Evolutionary conservation across 2,888 invertebrate species (phyloP).

Genomic region (Cloeon dipterum): DNA sequence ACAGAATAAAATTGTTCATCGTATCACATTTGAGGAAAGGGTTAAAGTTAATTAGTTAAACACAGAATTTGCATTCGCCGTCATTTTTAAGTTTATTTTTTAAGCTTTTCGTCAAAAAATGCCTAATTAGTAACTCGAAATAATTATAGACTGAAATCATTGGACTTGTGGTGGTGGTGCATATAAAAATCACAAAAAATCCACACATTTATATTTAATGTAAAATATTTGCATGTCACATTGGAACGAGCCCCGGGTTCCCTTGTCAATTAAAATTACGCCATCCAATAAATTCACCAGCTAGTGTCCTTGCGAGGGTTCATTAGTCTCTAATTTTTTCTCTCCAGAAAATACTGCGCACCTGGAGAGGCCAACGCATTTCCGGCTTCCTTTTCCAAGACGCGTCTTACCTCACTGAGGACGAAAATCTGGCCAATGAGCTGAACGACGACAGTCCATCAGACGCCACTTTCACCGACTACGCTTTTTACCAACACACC

Average conservation of each 20-base stretch:
- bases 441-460: conserved; percentile 14
- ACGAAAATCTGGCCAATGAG: conserved; percentile 27
- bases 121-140: too few relatives aligned
- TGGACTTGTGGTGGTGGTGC: too few relatives aligned
- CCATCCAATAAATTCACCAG: not conserved
- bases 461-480: conserved; percentile 24
- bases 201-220: too few relatives aligned
- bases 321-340: conserved; percentile 2
- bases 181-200: too few relatives aligned
- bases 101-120: too few relatives aligned
- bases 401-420: conserved; percentile 39
- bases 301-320: too few relatives aligned
- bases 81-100: not conserved
- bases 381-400: conserved; percentile 56
- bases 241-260: not conserved
- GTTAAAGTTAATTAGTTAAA: too few relatives aligned
- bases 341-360: conserved; percentile 32
- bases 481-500: conserved; percentile 37
- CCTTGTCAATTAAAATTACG: not conserved
- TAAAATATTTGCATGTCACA: not conserved
- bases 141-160: too few relatives aligned
- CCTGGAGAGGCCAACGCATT: conserved; percentile 53
- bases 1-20: too few relatives aligned
- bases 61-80: not conserved
- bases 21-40: too few relatives aligned